A percentile compares a stretch with the other conserved stretches of the same genome.
Evolutionary conservation across 2,113 vertebrate genomes (phyloP).

Genomic region (Pachycephala philippinensis): DNA sequence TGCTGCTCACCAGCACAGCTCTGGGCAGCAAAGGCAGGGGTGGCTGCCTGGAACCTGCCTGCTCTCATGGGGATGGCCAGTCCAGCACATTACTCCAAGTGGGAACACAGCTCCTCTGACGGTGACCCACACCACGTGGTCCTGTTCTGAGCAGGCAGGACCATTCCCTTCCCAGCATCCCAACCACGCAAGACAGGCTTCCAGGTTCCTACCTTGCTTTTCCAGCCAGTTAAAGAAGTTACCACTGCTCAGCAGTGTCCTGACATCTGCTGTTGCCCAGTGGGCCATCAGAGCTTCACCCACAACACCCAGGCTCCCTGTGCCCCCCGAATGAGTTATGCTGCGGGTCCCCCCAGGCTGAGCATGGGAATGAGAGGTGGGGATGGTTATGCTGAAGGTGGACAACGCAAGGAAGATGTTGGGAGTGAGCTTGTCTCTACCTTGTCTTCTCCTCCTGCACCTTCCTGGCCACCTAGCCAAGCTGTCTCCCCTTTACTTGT

Average conservation of each 20-base stretch:
- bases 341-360: not conserved
- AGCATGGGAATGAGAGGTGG: not conserved
- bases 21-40: not conserved
- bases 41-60: not conserved
- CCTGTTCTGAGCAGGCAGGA: not conserved
- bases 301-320: not conserved
- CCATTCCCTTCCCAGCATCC: not conserved
- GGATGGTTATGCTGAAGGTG: not conserved
- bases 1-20: not conserved
- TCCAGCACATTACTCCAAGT: not conserved
- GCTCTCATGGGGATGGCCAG: not conserved
- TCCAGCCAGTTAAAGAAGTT: not conserved
- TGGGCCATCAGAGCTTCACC: not conserved
- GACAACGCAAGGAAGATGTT: not conserved
- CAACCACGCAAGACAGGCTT: not conserved
- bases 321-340: not conserved
- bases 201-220: not conserved
- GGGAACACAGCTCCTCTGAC: not conserved
- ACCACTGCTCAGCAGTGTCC: not conserved
- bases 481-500: not conserved
- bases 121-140: accelerated
- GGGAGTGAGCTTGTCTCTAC: not conserved
- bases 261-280: not conserved
- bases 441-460: not conserved
- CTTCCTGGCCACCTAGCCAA: not conserved